Conservation (phyloP, 1,140 invertebrate genomes). For the Calliopsis andreniformis region DNA sequence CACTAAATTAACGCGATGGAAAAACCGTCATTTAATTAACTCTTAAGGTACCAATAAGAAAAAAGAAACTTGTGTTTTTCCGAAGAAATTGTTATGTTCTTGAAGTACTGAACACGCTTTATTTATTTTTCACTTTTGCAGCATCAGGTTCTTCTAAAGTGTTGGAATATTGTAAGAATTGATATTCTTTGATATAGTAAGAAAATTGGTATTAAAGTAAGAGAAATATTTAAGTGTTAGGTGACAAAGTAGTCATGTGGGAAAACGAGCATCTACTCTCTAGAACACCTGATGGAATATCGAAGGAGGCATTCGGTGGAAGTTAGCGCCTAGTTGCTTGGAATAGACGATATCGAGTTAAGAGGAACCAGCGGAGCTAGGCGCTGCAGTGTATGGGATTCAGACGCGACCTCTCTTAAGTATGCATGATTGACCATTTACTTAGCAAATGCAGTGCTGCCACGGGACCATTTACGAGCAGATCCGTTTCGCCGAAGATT, state of each 20-base stretch:
- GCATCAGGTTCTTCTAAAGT: too few relatives aligned
- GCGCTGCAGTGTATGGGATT: conserved; percentile 74
- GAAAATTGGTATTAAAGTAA: too few relatives aligned
- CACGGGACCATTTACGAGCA: conserved; percentile 42
- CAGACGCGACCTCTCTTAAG: conserved; percentile 70
- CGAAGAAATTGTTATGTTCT: background rate
- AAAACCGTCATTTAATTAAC: conserved; percentile 3
- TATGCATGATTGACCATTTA: conserved; percentile 78
- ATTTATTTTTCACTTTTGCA: too few relatives aligned
- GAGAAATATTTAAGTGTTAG: too few relatives aligned
- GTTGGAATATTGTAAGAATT: too few relatives aligned
- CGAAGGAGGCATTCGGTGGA: conserved; percentile 39
- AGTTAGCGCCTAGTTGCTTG: conserved; percentile 43
- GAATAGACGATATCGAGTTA: conserved; percentile 32
- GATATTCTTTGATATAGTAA: too few relatives aligned
- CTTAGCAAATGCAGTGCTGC: conserved; percentile 70
- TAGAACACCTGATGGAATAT: conserved; percentile 64
- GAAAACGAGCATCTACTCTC: too few relatives aligned
- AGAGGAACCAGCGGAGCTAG: conserved; percentile 42
- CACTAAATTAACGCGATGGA: conserved; percentile 1
- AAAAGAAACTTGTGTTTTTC: background rate
- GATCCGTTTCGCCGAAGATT: conserved; percentile 52
- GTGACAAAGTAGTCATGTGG: too few relatives aligned
- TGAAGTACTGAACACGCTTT: background rate
- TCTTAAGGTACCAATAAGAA: background rate